Conservation (phyloP, 2,888 invertebrate species). For the Acleris sparsana region DNA sequence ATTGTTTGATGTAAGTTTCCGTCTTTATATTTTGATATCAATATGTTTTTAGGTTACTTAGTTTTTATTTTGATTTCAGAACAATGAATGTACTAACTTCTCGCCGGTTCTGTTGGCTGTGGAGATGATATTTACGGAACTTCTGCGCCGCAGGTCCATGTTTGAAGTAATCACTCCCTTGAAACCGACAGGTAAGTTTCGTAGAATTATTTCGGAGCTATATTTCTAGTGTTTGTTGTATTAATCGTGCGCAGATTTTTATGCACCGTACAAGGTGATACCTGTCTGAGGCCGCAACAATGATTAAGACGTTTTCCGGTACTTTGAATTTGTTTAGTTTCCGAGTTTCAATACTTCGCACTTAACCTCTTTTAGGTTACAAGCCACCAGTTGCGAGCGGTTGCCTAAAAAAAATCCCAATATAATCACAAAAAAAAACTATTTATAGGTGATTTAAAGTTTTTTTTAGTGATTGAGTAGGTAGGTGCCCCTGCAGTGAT, state of each 20-base stretch:
- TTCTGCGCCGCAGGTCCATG: constrained; percentile 87
- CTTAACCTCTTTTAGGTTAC: not conserved
- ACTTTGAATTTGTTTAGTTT: not conserved
- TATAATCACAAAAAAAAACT: no score
- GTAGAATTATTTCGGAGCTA: constrained; percentile 39
- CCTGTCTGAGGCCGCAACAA: constrained; percentile 15
- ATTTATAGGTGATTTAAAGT: no score
- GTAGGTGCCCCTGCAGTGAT: no score
- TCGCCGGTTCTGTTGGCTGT: constrained; percentile 86
- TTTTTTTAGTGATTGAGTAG: no score
- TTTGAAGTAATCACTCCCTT: constrained; percentile 83
- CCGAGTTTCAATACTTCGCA: no score
- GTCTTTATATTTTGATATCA: constrained; percentile 32
- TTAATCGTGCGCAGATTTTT: constrained; percentile 53
- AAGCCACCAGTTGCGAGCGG: not conserved
- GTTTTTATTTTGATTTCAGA: constrained; percentile 60
- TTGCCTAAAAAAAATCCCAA: not conserved
- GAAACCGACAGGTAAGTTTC: constrained; percentile 79
- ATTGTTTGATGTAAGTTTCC: constrained; percentile 85
- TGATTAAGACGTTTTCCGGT: not conserved
- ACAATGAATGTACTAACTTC: constrained; percentile 69
- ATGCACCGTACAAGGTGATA: no score
- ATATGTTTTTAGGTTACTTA: constrained; percentile 39
- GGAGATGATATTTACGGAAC: constrained; percentile 88
- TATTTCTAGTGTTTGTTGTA: constrained; percentile 43